phyloP scores from a whole-genome alignment of 2,888 invertebrate genomes.

The Cheilosia variabilis region DNA sequence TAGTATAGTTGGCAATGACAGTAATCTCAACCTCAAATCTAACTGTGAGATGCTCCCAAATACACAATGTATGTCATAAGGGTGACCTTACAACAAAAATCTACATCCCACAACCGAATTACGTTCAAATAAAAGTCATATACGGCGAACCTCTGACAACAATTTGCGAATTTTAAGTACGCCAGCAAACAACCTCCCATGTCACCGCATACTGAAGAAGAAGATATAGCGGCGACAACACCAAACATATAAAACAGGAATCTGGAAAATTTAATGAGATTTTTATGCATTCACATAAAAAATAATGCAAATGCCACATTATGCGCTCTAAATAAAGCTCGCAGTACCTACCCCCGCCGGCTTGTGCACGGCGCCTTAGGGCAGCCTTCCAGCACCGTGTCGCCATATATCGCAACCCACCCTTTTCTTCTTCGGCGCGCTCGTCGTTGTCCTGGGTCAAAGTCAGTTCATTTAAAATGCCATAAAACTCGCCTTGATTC shows the following conservation, averaged over 20 bases:
- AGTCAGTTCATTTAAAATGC: constrained; percentile 74
- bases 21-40: too few species aligned
- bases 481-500: constrained; percentile 75
- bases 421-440: not conserved
- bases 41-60: not conserved
- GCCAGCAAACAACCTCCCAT: not conserved
- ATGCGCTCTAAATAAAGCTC: constrained; percentile 73
- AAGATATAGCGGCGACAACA: constrained; percentile 22
- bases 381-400: constrained; percentile 40
- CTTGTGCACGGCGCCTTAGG: constrained; percentile 11
- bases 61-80: constrained; percentile 26
- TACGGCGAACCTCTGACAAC: constrained; percentile 10
- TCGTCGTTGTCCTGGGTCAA: constrained; percentile 66
- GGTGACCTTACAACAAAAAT: constrained; percentile 15
- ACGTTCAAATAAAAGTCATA: constrained; percentile 17
- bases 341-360: constrained; percentile 9
- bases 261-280: constrained; percentile 67
- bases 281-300: constrained; percentile 73
- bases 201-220: not conserved
- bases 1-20: too few species aligned
- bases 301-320: constrained; percentile 74
- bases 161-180: constrained; percentile 16
- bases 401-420: constrained; percentile 15
- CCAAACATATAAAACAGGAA: constrained; percentile 42
- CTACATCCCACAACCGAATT: constrained; percentile 14